Evolutionary conservation across 2,888 invertebrate species (phyloP), one percentile per base, ranked within the genome.

Genomic region (Abrostola tripartita): DNA sequence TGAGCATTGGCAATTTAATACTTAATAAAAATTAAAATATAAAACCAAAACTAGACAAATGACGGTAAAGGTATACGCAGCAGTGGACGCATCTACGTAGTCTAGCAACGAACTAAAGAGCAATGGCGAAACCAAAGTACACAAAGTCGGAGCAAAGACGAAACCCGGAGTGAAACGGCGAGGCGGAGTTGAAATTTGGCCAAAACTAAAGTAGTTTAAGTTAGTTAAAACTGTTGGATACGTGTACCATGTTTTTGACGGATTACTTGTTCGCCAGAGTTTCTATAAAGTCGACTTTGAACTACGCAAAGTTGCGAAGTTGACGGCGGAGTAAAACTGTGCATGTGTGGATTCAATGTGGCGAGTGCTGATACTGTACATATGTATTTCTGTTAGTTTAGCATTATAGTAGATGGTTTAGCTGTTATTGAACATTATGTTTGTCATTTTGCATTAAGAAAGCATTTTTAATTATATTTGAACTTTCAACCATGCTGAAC

Each of bases 171-270:
- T 44, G 52, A 53, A 49, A 24, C 37, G 52, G 12, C 55, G 54
- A 40, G 36, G 54, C 49, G 44, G 40, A 53, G 51, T 55, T 71
- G 56, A 71, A 73, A 74, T 75, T 78, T 67, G 68, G 65, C 67
- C 70, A 61, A 74, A 80, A 81, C 81, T 79, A 80, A 84, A 84
- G 79, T 81, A 83, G 84, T 85, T 83, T 80, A 86, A 87, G 82
- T 86, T 85, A 76, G 79, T 78, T 83, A 81, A 81, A 85, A 85
- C 81, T 81, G 82, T 78, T 76, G 75, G 80, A 83, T 86, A 83
- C 82, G 84, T 85, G 84, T 82, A 85, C 79, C 83, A 82, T 88
- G 90, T 88, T 89, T 88, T 88, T 90, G 90, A 90, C 85, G 88
- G 88, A 90, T 90, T 88, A 90, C 86, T 85, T 83, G 76, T 76